Conservation (phyloP, 1,140 invertebrate genomes). For the Steinernema khuongi region DNA sequence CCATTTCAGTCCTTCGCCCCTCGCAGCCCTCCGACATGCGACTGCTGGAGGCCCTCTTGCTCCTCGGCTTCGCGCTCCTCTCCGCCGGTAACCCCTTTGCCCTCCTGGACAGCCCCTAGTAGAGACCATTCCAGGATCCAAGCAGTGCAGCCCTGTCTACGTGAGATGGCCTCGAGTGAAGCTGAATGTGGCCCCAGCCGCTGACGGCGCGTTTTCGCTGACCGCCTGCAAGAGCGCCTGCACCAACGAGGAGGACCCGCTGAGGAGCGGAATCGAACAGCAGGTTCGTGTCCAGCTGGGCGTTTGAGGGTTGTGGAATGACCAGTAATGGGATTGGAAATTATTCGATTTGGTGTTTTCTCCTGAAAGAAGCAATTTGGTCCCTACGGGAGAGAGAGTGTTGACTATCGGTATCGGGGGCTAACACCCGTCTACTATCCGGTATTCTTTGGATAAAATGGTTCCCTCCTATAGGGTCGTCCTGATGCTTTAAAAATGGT, state of each 20-base stretch:
- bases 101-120: neutral
- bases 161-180: constrained; percentile 57
- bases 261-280: constrained; percentile 26
- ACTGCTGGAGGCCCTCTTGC: neutral
- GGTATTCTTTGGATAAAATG: too few relatives aligned
- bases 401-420: too few relatives aligned
- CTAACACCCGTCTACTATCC: too few relatives aligned
- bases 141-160: constrained; percentile 46
- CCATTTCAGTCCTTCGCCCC: neutral
- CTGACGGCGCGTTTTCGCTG: constrained; percentile 45
- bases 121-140: neutral
- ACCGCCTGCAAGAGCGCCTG: constrained; percentile 47
- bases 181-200: constrained; percentile 45
- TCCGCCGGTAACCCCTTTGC: neutral
- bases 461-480: too few relatives aligned
- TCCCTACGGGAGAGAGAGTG: too few relatives aligned
- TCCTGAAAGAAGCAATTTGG: too few relatives aligned
- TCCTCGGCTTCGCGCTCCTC: neutral
- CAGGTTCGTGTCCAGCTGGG: neutral
- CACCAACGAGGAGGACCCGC: constrained; percentile 50
- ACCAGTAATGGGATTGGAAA: too few relatives aligned
- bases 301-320: too few relatives aligned
- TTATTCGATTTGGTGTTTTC: too few relatives aligned
- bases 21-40: neutral
- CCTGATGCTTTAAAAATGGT: too few relatives aligned